Evolutionary conservation across 2,888 invertebrate genomes (phyloP).

Genomic region (Bimastos eiseni): DNA sequence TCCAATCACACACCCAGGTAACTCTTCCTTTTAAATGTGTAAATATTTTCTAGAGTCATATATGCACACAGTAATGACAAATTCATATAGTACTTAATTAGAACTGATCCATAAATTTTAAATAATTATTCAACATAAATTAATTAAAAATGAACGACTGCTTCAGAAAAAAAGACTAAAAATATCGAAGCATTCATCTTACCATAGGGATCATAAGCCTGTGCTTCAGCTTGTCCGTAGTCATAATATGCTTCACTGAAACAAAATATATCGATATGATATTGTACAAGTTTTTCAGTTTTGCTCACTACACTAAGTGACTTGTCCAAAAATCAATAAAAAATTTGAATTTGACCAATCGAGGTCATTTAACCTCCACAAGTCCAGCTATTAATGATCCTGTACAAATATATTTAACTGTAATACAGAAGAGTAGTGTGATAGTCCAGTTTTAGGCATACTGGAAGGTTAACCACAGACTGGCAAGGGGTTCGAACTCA

Average conservation of each 20-base stretch:
- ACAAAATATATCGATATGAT: neutral
- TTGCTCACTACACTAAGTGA: neutral
- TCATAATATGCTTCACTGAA: constrained; percentile 22
- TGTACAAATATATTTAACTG: neutral
- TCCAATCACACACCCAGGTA: too few relatives aligned
- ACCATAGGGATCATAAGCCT: constrained; percentile 13
- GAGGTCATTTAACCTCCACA: neutral
- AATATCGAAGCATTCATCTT: neutral
- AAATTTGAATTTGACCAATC: neutral
- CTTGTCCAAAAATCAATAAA: neutral
- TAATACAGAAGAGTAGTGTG: neutral
- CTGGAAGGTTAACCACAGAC: too few relatives aligned
- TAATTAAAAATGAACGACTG: neutral
- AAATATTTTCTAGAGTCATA: too few relatives aligned
- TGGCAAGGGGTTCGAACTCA: too few relatives aligned
- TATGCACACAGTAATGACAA: too few relatives aligned
- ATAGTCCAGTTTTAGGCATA: too few relatives aligned
- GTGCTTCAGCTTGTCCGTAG: neutral
- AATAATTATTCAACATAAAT: neutral
- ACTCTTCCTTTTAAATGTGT: neutral
- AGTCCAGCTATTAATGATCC: neutral
- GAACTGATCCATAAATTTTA: neutral
- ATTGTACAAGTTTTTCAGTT: neutral
- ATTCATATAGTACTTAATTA: neutral
- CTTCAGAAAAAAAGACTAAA: neutral